phyloP scores from a whole-genome alignment of 2,888 invertebrate genomes.

The Archips crataeganus region DNA sequence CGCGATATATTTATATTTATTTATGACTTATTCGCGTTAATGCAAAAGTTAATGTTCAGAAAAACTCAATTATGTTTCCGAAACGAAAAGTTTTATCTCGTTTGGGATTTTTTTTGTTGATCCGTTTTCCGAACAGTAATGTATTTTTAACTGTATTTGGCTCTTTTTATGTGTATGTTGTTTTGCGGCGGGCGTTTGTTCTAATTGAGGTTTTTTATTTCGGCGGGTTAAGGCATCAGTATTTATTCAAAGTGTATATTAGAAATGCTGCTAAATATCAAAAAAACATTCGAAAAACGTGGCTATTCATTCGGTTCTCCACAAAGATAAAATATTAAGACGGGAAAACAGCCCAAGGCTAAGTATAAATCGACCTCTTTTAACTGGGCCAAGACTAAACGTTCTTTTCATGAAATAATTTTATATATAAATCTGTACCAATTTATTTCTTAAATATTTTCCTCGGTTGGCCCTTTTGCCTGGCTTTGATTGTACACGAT shows the following conservation, averaged over 20 bases:
- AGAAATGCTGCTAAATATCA: background rate
- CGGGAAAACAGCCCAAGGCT: constrained; percentile 1
- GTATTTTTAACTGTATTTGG: constrained; percentile 30
- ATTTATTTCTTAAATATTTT: background rate
- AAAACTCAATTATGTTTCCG: constrained; percentile 38
- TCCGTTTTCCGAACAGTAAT: constrained; percentile 31
- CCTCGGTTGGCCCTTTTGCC: background rate
- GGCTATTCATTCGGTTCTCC: background rate
- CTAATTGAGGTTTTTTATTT: constrained; percentile 17
- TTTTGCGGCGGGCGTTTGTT: constrained; percentile 9
- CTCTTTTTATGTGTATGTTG: constrained; percentile 25
- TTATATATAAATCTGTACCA: background rate
- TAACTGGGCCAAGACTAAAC: background rate
- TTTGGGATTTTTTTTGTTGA: constrained; percentile 27
- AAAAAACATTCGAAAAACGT: background rate
- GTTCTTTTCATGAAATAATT: background rate
- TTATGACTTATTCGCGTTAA: constrained; percentile 41
- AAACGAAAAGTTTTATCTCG: constrained; percentile 40
- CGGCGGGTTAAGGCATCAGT: background rate
- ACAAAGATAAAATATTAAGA: background rate
- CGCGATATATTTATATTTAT: constrained; percentile 40
- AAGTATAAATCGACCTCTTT: background rate
- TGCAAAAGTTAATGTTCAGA: constrained; percentile 42
- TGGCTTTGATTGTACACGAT: too few species aligned
- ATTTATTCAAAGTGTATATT: background rate